Conservation (phyloP, 2,888 invertebrate species). For the Epinotia brunnichana region DNA sequence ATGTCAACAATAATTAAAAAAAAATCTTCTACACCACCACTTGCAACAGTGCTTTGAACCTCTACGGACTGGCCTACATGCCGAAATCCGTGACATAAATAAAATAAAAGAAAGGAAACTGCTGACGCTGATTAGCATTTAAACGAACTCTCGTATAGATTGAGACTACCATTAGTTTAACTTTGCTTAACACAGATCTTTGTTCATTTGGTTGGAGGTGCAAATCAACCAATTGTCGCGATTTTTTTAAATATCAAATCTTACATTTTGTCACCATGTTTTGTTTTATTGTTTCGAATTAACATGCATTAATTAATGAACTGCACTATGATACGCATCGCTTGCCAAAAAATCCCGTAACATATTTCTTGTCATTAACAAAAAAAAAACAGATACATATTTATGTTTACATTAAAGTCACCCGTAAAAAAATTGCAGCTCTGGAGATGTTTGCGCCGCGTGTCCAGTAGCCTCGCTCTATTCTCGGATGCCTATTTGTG, state of each 20-base stretch:
- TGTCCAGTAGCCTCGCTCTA: conserved; percentile 81
- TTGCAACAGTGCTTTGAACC: no score
- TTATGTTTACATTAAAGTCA: conserved; percentile 20
- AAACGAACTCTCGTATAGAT: conserved; percentile 27
- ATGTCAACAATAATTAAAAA: no score
- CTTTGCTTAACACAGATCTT: not conserved
- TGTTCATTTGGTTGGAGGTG: not conserved
- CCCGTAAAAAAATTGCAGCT: conserved; percentile 58
- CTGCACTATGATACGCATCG: not conserved
- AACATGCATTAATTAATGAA: no score
- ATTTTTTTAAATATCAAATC: not conserved
- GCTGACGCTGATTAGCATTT: conserved; percentile 36
- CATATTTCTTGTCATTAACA: not conserved
- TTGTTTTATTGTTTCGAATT: not conserved
- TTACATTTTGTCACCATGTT: not conserved
- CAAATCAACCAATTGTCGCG: not conserved
- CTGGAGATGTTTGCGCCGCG: conserved; percentile 60
- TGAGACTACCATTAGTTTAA: conserved; percentile 7
- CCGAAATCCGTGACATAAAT: conserved; percentile 34
- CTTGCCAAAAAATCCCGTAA: no score
- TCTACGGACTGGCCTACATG: no score
- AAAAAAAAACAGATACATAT: not conserved
- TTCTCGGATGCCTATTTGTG: conserved; percentile 82
- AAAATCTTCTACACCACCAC: no score
- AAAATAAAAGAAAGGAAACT: conserved; percentile 37